Evolutionary conservation across 2,113 vertebrate species (phyloP), one percentile per base, ranked within the genome.

Genomic region (Leptobrachium leishanense): DNA sequence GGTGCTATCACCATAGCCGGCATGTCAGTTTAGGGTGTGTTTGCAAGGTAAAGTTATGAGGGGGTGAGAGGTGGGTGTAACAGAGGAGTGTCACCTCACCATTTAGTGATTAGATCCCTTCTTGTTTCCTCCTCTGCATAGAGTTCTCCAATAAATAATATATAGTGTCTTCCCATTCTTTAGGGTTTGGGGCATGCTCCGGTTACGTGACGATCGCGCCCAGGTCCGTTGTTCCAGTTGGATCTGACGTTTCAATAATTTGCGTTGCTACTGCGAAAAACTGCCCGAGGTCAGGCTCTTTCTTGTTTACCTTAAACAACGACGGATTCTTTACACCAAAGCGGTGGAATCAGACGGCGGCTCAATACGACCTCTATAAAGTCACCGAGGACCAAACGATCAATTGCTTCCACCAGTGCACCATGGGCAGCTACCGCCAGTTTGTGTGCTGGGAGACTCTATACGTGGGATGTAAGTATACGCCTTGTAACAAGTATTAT

Each of bases 381-480:
- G 89, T 93, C 44, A 50, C 0, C 1, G 12, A 50, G 40, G 81
- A 88, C 1, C 79, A 71, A 0, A 66, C 12, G 1, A 0, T 90
- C 0, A 0, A 12, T 59, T 94, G 92, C 70, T 77, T 84, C 0
- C 81, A 82, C 0, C 46, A 2, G 0, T 92, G 91, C n/a, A n/a
- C n/a, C n/a, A n/a, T n/a, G n/a, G n/a, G n/a, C n/a, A n/a, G n/a
- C n/a, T n/a, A n/a, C n/a, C n/a, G n/a, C n/a, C n/a, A 6, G 5
- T 1, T 89, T 39, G 84, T 93, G 71, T 90, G 91, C 0, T 90
- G 90, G 59, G 39, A 85, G 5, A 41, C 86, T 2, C 0, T 94
- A 44, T 74, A 15, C n/a, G 87, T 91, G 0, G 92, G 92, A 80
- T 87, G 92, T 93, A 89, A 93, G 92, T 91, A 43, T 89, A 31